A percentile compares a stretch with the other conserved stretches of the same genome.
These are phyloP conservation scores for Engraulis encrasicolus DNA, from an alignment of 2,113 vertebrate genomes.

Conservation along the genomic window DNA sequence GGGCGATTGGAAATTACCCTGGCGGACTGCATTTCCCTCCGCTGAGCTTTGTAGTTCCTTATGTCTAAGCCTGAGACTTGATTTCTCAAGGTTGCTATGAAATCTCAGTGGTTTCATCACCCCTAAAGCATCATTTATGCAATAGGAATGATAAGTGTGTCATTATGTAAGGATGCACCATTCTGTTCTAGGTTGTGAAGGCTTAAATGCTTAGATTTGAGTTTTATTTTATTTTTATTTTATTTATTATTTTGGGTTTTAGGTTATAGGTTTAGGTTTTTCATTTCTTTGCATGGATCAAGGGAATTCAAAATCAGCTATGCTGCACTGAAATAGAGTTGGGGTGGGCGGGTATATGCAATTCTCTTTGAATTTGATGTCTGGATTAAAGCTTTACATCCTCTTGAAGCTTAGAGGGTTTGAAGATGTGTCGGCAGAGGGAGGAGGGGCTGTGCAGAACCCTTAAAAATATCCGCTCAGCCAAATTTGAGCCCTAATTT, in stretches of 20 bases:
- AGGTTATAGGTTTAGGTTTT: too few species aligned
- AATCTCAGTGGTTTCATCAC: background rate
- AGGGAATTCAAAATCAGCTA: background rate
- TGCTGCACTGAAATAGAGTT: background rate
- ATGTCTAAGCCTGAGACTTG: background rate
- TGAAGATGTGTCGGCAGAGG: background rate
- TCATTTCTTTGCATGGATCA: background rate
- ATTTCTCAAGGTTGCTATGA: background rate
- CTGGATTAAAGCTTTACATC: conserved; percentile 60
- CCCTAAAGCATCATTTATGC: background rate
- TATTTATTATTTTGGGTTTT: too few species aligned
- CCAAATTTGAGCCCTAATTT: conserved; percentile 16
- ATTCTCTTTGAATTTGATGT: conserved; percentile 52
- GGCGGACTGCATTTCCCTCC: background rate
- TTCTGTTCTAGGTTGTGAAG: background rate
- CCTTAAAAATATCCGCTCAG: background rate
- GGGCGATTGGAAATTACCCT: background rate
- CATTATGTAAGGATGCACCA: background rate
- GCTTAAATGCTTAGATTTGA: background rate
- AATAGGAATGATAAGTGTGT: background rate
- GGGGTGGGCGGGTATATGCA: conserved; percentile 46
- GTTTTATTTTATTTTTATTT: background rate
- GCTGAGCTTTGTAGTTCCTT: background rate
- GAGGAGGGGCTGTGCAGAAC: background rate
- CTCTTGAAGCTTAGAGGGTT: conserved; percentile 40